Conservation (phyloP, 2,888 invertebrate genomes). For the Diarsia dahlii region DNA sequence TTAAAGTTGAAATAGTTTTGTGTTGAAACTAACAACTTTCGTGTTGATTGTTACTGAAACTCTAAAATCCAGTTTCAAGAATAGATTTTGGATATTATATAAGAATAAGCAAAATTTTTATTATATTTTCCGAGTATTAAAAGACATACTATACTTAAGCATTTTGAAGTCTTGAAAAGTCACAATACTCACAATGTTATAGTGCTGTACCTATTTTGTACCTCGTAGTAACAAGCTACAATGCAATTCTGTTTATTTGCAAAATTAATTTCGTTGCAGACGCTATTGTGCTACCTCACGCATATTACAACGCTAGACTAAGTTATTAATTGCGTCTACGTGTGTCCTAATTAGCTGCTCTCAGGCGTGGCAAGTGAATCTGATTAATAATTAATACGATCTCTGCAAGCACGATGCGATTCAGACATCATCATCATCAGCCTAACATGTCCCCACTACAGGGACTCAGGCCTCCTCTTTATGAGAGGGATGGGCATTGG, state of each 20-base stretch:
- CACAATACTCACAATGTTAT: no score
- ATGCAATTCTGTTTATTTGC: neutral
- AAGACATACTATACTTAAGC: neutral
- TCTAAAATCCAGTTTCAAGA: neutral
- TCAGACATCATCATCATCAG: no score
- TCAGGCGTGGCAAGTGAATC: neutral
- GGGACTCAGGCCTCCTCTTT: no score
- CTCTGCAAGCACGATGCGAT: no score
- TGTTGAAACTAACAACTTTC: neutral
- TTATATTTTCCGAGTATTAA: neutral
- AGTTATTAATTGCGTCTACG: neutral
- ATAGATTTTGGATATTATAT: neutral
- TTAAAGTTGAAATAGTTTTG: no score
- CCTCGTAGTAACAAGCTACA: neutral
- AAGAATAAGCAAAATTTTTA: neutral
- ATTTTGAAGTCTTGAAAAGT: neutral
- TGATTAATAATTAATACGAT: no score
- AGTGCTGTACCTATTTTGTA: neutral
- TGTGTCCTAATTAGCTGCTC: conserved; percentile 9
- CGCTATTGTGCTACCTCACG: neutral
- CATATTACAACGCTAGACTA: neutral
- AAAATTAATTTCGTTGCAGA: conserved; percentile 6
- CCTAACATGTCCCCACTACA: no score
- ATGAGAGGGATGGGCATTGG: no score
- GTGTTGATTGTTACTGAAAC: neutral